Base-by-base conservation (phyloP, 2,888 invertebrate species). In the Lepetodrilus schrolli region DNA sequence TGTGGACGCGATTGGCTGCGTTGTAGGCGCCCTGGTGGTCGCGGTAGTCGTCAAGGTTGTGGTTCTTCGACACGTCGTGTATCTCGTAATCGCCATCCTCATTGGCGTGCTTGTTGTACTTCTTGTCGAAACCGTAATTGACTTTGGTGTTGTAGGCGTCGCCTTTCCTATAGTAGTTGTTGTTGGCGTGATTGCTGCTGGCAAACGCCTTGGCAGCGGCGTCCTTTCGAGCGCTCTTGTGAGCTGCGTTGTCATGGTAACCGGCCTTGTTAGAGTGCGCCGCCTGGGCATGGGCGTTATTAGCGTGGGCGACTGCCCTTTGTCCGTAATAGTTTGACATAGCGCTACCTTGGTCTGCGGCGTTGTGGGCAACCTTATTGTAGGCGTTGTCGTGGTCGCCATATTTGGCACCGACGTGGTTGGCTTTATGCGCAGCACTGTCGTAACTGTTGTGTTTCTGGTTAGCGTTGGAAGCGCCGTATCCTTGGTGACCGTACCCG, bases 41-140 rank as follows among this genome's bases (percentile, higher is more conserved):
- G 7, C 51, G 38, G 69, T 71, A 58, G 38, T 76, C 74, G 49
- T 74, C 76, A 17, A 76, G 74, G 47, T 74, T 71, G 66, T 66
- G 74, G 21, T 43, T 30, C 26, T 65, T 58, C 23, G 13, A 21
- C 30, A 37, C 23, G 58, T 74, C 74, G 26, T 37, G 49, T 37
- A 68, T 38, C 17, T 72, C 71, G 70, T 71, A 76, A 20, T 72
- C 76, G 21, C 76, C 76, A 49, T 69, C 65, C 34, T 74, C 76
- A 21, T 48, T 51, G 49, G 74, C 70, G 38, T 50, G 17, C 21
- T 71, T 72, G 43, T 74, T 50, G 72, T 74, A 76, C 36, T 68
- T 76, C 74, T 76, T 76, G 66, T 76, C 72, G 66, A 72, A 76
- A 23, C 70, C 76, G 70, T 76, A 76, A 30, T 72, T 49, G 34